Percentiles rank a stretch among this genome's conserved stretches.
phyloP scores from a whole-genome alignment of 2,113 vertebrate species.

The Oncorhynchus kisutch region DNA sequence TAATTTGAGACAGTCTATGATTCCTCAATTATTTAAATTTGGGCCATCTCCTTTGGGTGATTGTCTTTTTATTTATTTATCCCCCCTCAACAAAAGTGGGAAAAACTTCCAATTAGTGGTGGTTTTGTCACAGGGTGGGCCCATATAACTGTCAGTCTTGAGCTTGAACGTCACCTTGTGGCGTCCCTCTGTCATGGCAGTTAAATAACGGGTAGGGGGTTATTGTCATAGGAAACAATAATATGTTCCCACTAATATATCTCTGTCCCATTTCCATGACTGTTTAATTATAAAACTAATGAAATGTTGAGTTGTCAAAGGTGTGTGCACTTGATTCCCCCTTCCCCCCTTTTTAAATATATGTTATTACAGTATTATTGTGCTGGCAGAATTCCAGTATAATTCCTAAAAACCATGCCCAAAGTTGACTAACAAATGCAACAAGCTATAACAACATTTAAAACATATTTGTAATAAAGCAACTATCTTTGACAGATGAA shows the following conservation, averaged over 20 bases:
- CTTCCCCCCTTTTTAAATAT: no score
- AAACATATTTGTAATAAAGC: neutral
- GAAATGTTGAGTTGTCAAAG: neutral
- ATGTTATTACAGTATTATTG: neutral
- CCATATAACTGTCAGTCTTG: neutral
- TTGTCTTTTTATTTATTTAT: no score
- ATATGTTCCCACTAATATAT: conserved; percentile 18
- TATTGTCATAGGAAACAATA: conserved; percentile 25
- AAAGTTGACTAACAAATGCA: conserved; percentile 3
- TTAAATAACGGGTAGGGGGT: conserved; percentile 32
- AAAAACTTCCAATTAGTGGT: neutral
- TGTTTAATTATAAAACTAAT: neutral
- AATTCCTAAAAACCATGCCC: neutral
- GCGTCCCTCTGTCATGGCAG: conserved; percentile 48
- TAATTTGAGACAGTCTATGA: no score
- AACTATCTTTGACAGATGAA: neutral
- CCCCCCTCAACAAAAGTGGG: no score
- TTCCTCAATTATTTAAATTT: no score
- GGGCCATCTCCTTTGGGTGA: no score
- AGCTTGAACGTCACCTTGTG: conserved; percentile 47
- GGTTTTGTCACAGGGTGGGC: neutral
- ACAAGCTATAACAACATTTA: neutral
- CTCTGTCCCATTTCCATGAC: neutral
- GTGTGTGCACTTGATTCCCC: no score
- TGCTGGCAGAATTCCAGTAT: neutral